Base-by-base conservation (phyloP, 2,888 invertebrate genomes). In the Bombyx huttoni region DNA sequence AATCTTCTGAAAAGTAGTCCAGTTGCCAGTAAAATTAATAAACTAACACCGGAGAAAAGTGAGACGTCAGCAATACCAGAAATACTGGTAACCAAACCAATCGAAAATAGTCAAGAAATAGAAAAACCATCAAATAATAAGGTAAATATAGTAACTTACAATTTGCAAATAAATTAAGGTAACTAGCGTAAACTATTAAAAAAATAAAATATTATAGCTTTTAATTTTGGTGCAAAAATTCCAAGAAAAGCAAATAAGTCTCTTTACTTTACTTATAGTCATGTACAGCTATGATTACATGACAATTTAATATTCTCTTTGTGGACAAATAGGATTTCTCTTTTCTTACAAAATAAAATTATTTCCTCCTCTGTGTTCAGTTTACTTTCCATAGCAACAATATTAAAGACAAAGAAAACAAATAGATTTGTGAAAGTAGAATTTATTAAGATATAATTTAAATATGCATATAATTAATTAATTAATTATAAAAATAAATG, bases 31-130 rank as follows among this genome's bases (percentile, higher is more conserved):
- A 58, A 55, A 49, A 34, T 52, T 3, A 75, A 70, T 50, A 53
- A 51, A 49, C 47, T 51, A 35, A 60, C 63, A 34, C 59, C 69
- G n/a, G 60, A 61, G 55, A 57, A 57, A 34, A 60, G 52, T 49
- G 60, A 63, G 47, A 52, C 52, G 47, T 58, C 58, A 52, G 64
- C 63, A 56, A 73, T 86, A 63, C 86, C 87, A 47, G 67, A 79
- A 61, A 87, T 88, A 49, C 85, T 75, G 72, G 78, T 87, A 1
- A 82, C 82, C 1, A 79, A 80, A 62, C 73, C 80, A 10, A 59
- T 50, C 56, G 80, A 81, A 48, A 61, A 57, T 56, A 71, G 40
- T 54, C 49, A 50, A 60, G 54, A 34, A 70, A 72, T 46, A 63
- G 55, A 47, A 73, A 67, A 55, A 40, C 57, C 62, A 49, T 49